Conservation (phyloP, 2,888 invertebrate species). For the Branchipolynoe longqiensis region DNA sequence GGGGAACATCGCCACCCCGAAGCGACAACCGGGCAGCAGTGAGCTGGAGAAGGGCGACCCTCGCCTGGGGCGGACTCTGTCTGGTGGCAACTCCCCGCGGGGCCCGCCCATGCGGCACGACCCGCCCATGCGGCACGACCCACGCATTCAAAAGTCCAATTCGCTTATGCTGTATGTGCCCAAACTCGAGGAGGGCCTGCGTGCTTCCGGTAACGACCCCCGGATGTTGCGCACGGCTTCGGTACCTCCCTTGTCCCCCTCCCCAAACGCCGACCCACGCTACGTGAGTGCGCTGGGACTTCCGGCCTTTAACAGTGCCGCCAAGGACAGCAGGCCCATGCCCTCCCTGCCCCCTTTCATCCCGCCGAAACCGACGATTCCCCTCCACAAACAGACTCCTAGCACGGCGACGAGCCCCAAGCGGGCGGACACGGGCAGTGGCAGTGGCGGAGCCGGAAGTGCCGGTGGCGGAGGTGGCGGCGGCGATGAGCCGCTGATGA, state of each 20-base stretch:
- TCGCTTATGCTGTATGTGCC: not conserved
- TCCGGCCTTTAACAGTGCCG: not conserved
- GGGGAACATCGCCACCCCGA: not conserved
- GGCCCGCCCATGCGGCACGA: not conserved
- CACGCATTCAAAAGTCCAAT: no score
- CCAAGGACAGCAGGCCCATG: constrained; percentile 7
- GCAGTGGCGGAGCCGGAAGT: no score
- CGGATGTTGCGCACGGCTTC: not conserved
- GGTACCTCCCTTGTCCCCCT: not conserved
- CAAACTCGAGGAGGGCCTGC: not conserved
- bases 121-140: not conserved
- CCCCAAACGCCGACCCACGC: not conserved
- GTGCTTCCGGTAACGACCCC: not conserved
- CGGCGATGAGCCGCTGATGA: constrained; percentile 34
- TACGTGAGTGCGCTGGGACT: not conserved
- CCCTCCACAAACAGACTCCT: not conserved
- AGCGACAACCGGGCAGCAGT: not conserved
- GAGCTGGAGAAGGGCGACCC: not conserved
- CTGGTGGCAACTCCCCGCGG: not conserved
- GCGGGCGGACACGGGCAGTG: not conserved
- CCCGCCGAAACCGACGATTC: constrained; percentile 18
- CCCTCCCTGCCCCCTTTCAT: constrained; percentile 44
- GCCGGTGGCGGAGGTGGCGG: no score
- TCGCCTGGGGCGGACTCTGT: not conserved
- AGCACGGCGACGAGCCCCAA: not conserved